Evolutionary conservation across 2,113 vertebrate species (phyloP), one percentile per base, ranked within the genome.

Genomic region (Calypte anna): DNA sequence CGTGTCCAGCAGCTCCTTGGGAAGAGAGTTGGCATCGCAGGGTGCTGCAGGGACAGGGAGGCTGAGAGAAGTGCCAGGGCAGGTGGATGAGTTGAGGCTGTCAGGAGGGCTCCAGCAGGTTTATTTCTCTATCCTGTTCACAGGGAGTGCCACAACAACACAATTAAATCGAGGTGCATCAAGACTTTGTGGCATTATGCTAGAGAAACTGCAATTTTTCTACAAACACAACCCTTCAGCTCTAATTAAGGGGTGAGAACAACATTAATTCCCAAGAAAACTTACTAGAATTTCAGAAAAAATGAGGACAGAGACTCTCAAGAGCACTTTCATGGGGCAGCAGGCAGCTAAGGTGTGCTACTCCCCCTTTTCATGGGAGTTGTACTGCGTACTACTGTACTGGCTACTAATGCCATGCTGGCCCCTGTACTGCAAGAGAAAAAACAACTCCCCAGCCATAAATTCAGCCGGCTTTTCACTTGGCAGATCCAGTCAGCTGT

Each of bases 391-490:
- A 1, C 28, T 21, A 0, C 38, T 31, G 74, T 38, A 38, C 36
- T 38, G 36, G 36, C 36, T 38, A 38, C 36, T 38, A 38, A 38
- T 38, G 36, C 36, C 36, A 38, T 38, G 36, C 36, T 38, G 36
- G 36, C 36, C 18, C 27, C 28, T 11, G 27, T 7, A n/a, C 53
- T 27, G 9, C 7, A 1, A 11, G 31, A 7, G 1, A 3, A 9
- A 38, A 33, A 1, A 19, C 30, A 12, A 38, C 2, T 14, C 14
- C 8, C 16, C 21, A 2, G 0, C 5, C 17, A 0, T 8, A 2
- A n/a, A 46, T 15, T 7, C 12, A 19, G 12, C 9, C 16, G 64
- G 2, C 20, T 31, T 43, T 14, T n/a, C n/a, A 5, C 58, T 31
- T 24, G 3, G 57, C 59, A 33, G 13, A 22, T 12, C 7, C 54